Conservation (phyloP, 37 sponge, comb jelly and placozoan genomes). For the Hormiphora californensis region DNA sequence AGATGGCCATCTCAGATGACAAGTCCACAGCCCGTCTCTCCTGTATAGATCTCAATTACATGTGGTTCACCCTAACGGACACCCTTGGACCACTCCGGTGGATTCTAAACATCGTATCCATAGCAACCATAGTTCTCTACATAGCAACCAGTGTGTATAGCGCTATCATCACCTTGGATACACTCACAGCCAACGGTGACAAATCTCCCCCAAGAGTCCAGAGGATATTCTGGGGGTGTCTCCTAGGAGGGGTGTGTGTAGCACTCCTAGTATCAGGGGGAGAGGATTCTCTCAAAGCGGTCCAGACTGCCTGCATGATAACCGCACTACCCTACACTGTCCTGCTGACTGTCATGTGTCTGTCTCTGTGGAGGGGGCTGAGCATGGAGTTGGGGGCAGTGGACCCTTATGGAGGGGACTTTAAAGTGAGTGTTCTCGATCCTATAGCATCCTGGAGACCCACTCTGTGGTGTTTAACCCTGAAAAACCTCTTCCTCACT, state of each 20-base stretch:
- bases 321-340: neutral
- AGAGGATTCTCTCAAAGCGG: neutral
- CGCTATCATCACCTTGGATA: neutral
- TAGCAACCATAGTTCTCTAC: neutral
- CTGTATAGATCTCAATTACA: too few relatives aligned
- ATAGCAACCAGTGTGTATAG: neutral
- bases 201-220: neutral
- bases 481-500: neutral
- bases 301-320: neutral
- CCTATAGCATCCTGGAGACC: neutral
- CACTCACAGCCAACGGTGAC: neutral
- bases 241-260: neutral
- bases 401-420: constrained; percentile 9
- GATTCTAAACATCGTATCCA: too few relatives aligned
- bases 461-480: neutral
- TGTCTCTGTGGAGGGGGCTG: constrained; percentile 4
- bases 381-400: neutral
- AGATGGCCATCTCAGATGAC: too few relatives aligned
- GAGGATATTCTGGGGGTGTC: constrained; percentile 18
- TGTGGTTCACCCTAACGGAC: too few relatives aligned
- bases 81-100: too few relatives aligned
- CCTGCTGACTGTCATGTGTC: neutral
- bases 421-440: neutral
- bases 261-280: neutral
- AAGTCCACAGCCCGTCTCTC: too few relatives aligned